Base-by-base conservation (phyloP, 2,797 vertebrate species). In the Crocidura indochinensis region DNA sequence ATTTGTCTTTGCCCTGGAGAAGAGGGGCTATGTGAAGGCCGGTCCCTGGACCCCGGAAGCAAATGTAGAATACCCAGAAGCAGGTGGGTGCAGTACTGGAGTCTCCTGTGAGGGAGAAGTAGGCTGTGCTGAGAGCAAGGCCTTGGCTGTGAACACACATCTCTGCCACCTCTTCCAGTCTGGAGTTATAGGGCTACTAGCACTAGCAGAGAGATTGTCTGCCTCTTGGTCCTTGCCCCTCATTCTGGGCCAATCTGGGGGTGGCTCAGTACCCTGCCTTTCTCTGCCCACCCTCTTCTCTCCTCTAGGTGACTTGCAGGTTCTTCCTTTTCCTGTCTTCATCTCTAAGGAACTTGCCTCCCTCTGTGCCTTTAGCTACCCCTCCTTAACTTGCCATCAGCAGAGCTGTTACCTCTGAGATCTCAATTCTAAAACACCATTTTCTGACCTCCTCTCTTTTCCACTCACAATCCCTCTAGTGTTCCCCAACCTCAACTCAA, bases 31-130 rank as follows among this genome's bases (percentile, higher is more conserved):
- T 0, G 99, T 99, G 19, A 99, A 99, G 95, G 99, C 99, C 6
- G 99, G 99, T 1, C 99, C 99, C 12, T 99, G 99, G 99, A 99
- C 99, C n/a, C 99, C 99, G 2, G 99, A 99, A 97, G 99, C 99
- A 38, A 97, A 99, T 0, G 98, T 98, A 6, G 99, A 99, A 96
- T 96, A 99, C 92, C 99, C 99, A 0, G 99, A 99, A 96, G 99
- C 99, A 81, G 99, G 99, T 99, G 87, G 96, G 98, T 98, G 64
- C 24, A 19, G 1, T 12, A n/a, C 44, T 89, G 53, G 29, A 0
- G 72, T 82, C 29, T 76, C 71, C 72, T 26, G 1, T n/a, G 9
- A 19, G 79, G 85, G 72, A 53, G 22, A 51, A 12, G 17, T 64
- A 0, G 67, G 24, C 26, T 56, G 0, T 71, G n/a, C 27, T 27